Evolutionary conservation across 2,888 invertebrate genomes (phyloP).

Genomic region (Apantesis nais): DNA sequence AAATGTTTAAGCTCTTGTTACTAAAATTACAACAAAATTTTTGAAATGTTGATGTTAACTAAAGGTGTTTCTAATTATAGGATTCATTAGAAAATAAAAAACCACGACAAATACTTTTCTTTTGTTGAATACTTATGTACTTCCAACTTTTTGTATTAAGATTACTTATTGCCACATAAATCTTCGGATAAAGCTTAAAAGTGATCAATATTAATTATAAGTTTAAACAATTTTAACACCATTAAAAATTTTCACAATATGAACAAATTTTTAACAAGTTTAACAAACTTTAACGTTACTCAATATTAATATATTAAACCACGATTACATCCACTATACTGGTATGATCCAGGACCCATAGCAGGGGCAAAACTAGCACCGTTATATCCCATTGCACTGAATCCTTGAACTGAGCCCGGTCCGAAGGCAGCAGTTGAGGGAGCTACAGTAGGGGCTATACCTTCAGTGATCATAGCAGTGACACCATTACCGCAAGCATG

Average conservation of each 20-base stretch:
- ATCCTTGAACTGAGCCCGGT: not conserved
- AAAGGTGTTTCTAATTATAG: not conserved
- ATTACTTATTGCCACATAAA: too few species aligned
- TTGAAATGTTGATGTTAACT: too few species aligned
- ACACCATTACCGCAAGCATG: slow-evolving; percentile 54
- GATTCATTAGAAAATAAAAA: not conserved
- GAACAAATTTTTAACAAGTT: not conserved
- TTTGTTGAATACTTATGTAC: too few species aligned
- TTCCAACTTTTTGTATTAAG: too few species aligned
- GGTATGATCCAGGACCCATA: not conserved
- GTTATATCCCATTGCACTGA: not conserved
- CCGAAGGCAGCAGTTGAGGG: not conserved
- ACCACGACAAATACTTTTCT: too few species aligned
- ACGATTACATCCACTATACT: not conserved
- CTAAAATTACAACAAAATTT: too few species aligned
- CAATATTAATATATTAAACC: not conserved
- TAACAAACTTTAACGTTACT: not conserved
- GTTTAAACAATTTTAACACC: not conserved
- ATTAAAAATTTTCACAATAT: not conserved
- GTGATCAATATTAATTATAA: not conserved
- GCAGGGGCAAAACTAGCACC: not conserved
- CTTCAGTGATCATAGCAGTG: slow-evolving; percentile 35
- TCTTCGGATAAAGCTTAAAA: not conserved
- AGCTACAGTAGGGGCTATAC: not conserved
- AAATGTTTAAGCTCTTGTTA: too few species aligned